phyloP scores from a whole-genome alignment of 1,140 invertebrate species.

The Plutomurus gul region DNA sequence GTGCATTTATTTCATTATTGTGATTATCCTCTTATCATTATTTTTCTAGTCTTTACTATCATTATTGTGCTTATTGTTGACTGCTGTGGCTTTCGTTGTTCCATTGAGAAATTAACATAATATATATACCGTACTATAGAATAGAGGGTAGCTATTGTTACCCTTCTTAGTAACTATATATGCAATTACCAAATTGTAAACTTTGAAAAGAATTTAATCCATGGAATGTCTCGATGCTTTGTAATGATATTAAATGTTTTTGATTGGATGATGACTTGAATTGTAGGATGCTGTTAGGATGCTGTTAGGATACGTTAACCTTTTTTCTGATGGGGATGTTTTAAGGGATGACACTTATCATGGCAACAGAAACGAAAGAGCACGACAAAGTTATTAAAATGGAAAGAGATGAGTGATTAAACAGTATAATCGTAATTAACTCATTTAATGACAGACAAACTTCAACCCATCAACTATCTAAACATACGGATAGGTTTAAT shows the following conservation, averaged over 20 bases:
- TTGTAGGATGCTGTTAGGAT: not conserved
- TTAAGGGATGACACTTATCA: too few relatives aligned
- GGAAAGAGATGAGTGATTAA: not conserved
- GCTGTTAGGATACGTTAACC: not conserved
- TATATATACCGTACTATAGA: not conserved
- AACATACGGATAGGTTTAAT: not conserved
- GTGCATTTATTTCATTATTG: not conserved
- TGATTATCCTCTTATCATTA: not conserved
- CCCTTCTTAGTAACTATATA: too few relatives aligned
- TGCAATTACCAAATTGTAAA: too few relatives aligned
- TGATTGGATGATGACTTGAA: not conserved
- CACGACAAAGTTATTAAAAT: slow-evolving; percentile 14
- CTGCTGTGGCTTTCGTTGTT: not conserved
- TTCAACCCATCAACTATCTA: too few relatives aligned
- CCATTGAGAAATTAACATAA: not conserved
- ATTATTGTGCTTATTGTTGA: not conserved
- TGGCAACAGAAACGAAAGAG: not conserved
- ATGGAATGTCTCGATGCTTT: not conserved
- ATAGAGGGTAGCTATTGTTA: too few relatives aligned
- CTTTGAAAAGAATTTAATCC: too few relatives aligned
- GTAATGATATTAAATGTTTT: not conserved
- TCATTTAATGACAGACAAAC: slow-evolving; percentile 3
- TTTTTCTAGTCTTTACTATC: not conserved
- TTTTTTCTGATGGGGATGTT: too few relatives aligned
- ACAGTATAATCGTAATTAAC: slow-evolving; percentile 9